Conservation (phyloP, 2,797 vertebrate species). For the Antennarius maculatus region DNA sequence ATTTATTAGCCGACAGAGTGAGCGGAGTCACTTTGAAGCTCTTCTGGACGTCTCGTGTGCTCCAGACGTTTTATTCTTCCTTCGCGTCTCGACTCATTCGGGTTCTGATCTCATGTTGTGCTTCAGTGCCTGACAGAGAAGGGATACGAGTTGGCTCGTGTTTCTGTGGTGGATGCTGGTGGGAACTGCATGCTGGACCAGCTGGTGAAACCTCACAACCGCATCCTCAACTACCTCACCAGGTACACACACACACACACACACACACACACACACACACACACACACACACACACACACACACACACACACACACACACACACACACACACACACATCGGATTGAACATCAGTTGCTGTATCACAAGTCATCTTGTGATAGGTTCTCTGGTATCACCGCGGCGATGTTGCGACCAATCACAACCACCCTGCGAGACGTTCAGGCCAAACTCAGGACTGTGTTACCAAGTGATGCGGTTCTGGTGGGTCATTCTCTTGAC, state of each 20-base stretch:
- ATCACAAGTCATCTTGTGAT: neutral
- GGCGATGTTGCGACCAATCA: slow-evolving; percentile 83
- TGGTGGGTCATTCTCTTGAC: slow-evolving; percentile 91
- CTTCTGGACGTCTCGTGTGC: no score
- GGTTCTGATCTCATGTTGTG: slow-evolving; percentile 15
- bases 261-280: slow-evolving; percentile 13
- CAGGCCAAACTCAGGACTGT: slow-evolving; percentile 80
- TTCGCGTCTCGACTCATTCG: no score
- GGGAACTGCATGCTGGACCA: slow-evolving; percentile 87
- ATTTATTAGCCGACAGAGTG: no score
- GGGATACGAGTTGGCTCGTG: slow-evolving; percentile 84
- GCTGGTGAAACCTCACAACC: slow-evolving; percentile 85
- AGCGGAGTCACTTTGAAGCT: no score
- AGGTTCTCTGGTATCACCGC: slow-evolving; percentile 91
- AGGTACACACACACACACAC: slow-evolving; percentile 68
- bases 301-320: slow-evolving; percentile 13
- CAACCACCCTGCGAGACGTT: slow-evolving; percentile 83
- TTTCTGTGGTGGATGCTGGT: slow-evolving; percentile 86
- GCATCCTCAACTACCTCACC: slow-evolving; percentile 85
- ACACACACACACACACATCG: neutral
- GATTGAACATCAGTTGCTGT: neutral
- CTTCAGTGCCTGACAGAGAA: slow-evolving; percentile 85
- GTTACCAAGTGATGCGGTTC: slow-evolving; percentile 86
- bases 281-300: slow-evolving; percentile 13
- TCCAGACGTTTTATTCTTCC: no score